Evolutionary conservation across 2,888 invertebrate genomes (phyloP).

Genomic region (Strigamia maritima): DNA sequence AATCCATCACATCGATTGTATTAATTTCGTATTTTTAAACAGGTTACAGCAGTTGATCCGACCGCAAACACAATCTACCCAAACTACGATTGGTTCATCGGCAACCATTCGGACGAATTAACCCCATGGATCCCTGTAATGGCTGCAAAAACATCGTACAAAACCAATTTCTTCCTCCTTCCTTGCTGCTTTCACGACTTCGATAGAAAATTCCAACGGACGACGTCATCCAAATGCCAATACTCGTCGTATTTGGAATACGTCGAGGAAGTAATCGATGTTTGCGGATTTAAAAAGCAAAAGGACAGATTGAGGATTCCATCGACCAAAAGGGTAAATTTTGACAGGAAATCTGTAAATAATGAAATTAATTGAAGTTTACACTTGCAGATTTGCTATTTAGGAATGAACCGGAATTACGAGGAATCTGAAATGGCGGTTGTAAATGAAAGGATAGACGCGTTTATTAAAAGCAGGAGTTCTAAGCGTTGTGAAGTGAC

Average conservation of each 20-base stretch:
- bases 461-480: neutral
- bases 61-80: conserved; percentile 65
- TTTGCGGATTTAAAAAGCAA: conserved; percentile 72
- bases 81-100: conserved; percentile 87
- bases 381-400: conserved; percentile 38
- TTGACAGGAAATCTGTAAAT: neutral
- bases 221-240: conserved; percentile 64
- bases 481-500: neutral
- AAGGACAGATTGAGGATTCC: conserved; percentile 89
- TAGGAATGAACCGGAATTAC: conserved; percentile 35
- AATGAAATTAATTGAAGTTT: neutral
- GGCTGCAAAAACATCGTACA: conserved; percentile 65
- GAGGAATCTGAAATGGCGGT: neutral
- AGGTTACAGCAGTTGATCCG: conserved; percentile 68
- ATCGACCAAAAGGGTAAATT: conserved; percentile 82
- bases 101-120: conserved; percentile 98
- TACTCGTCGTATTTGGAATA: conserved; percentile 62
- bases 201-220: conserved; percentile 77
- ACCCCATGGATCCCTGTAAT: conserved; percentile 97
- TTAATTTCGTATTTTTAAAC: conserved; percentile 50
- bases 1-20: too few relatives aligned
- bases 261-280: conserved; percentile 59
- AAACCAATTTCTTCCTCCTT: conserved; percentile 78
- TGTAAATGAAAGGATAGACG: neutral
- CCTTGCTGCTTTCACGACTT: conserved; percentile 96